phyloP scores from a whole-genome alignment of 2,113 vertebrate species.

The Gobius niger region DNA sequence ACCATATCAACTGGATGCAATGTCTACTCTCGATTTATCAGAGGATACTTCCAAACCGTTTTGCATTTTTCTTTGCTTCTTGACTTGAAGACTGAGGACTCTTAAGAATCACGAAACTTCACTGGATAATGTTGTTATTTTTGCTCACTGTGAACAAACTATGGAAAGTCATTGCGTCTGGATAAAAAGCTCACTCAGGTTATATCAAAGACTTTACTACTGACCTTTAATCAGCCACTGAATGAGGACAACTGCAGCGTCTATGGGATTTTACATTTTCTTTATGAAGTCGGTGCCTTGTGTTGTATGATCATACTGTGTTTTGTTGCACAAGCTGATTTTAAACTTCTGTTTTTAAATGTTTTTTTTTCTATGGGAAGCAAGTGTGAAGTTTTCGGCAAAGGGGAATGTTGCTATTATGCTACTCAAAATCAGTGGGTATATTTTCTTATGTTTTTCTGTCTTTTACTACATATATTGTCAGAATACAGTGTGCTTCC shows the following conservation, averaged over 20 bases:
- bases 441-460: constrained; percentile 35
- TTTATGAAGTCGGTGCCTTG: constrained; percentile 59
- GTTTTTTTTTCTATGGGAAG: constrained; percentile 7
- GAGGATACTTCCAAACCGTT: constrained; percentile 23
- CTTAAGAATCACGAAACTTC: constrained; percentile 41
- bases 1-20: constrained; percentile 33
- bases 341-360: constrained; percentile 12
- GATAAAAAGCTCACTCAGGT: constrained; percentile 63
- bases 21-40: constrained; percentile 26
- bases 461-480: constrained; percentile 1
- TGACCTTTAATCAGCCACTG: constrained; percentile 56
- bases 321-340: constrained; percentile 25
- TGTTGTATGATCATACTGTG: constrained; percentile 44
- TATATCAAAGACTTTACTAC: constrained; percentile 54
- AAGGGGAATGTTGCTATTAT: not conserved
- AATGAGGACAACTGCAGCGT: constrained; percentile 22
- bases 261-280: constrained; percentile 32
- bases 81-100: constrained; percentile 18
- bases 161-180: constrained; percentile 35
- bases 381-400: not conserved
- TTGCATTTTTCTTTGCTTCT: not conserved
- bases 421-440: constrained; percentile 1
- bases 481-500: too few relatives aligned
- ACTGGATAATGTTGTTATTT: constrained; percentile 36
- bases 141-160: constrained; percentile 55